Conservation (phyloP, 2,888 invertebrate species). For the Orthosia gracilis region DNA sequence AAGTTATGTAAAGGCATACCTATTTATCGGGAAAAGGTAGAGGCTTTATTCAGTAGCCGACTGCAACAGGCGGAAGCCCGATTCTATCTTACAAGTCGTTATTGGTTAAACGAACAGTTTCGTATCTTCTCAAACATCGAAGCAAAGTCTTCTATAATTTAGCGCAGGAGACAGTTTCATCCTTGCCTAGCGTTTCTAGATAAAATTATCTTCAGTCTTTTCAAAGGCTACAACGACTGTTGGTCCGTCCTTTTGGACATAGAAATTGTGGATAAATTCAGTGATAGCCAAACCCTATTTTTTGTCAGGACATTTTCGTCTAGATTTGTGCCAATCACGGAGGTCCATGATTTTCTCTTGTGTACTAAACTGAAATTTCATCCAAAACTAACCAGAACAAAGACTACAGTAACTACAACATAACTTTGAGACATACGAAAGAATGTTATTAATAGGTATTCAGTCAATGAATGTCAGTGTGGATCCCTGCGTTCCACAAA, state of each 20-base stretch:
- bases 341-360: conserved; percentile 23
- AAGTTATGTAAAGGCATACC: conserved; percentile 53
- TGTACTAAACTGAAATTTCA: conserved; percentile 11
- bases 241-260: conserved; percentile 1
- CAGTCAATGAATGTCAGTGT: conserved; percentile 52
- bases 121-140: conserved; percentile 34
- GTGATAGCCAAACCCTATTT: conserved; percentile 27
- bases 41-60: conserved; percentile 23
- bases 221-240: conserved; percentile 24
- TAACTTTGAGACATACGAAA: conserved; percentile 45
- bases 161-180: conserved; percentile 32
- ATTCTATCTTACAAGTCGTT: conserved; percentile 49
- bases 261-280: conserved; percentile 26
- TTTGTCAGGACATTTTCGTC: conserved; percentile 15
- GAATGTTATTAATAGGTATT: conserved; percentile 63
- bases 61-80: conserved; percentile 44
- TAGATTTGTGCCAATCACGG: conserved; percentile 30
- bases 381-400: conserved; percentile 20
- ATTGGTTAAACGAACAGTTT: conserved; percentile 42
- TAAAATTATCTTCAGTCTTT: conserved; percentile 40
- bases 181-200: conserved; percentile 19
- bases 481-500: conserved; percentile 40
- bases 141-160: conserved; percentile 34
- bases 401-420: conserved; percentile 14
- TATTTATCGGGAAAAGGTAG: conserved; percentile 34